Base-by-base conservation (phyloP, 2,797 vertebrate species). In the Pseudocheirus occidentalis region DNA sequence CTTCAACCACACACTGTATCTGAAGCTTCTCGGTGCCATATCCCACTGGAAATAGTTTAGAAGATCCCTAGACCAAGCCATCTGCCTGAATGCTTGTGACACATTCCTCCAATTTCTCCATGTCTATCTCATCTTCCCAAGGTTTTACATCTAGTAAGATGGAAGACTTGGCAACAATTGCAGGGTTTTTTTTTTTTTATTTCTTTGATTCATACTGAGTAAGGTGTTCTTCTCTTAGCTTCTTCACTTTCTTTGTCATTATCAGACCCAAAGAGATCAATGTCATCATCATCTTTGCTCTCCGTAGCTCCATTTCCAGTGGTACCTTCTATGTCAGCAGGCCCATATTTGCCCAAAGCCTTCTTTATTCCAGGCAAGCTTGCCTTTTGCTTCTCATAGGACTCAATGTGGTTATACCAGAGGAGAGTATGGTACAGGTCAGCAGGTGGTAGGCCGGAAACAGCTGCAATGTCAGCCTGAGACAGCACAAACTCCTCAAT, bases 11-110 rank as follows among this genome's bases (percentile, higher is more conserved):
- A 4, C 99, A 99, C 34, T 99, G 98, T 92, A 99, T 99, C 98
- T 99, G 99, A 92, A 99, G 99, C 96, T 99, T 99, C 98, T 99
- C 99, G 98, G 99, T 99, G 97, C 99, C 99, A 12, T 99, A 99
- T 3, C 99, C 99, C 59, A 99, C 99, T 0, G 99, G 99, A 87
- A 99, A 99, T 57, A 99, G 98, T 97, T 99, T 99, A 93, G 99
- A 99, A 55, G 99, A 99, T 95, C 99, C 99, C 99, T 99, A 99
- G 89, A 99, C 96, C 92, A 99, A 98, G 96, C 99, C 99, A 0
- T 99, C 99, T 96, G 99, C 98, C 95, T 99, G 98, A 92, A 99
- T 99, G 95, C 99, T 99, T 95, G 99, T 98, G 1, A 99, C 99
- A 1, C 99, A 99, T 97, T 99, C 99, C 97, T 99, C 99, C 40